phyloP scores from a whole-genome alignment of 1,140 invertebrate species.

The Amphibalanus amphitrite region DNA sequence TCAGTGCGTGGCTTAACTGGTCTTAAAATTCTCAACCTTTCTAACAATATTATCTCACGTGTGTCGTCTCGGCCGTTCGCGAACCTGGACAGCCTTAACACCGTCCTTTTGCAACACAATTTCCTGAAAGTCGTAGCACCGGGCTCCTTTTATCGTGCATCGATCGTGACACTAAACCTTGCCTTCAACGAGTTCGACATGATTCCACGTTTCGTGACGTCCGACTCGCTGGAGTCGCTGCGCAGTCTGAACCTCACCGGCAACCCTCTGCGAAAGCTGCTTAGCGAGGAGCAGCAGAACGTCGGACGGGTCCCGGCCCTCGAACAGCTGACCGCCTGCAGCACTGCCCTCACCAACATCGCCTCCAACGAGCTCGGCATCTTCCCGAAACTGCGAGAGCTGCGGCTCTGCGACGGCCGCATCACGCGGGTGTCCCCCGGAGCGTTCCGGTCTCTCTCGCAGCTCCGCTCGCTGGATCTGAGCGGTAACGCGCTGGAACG shows the following conservation, averaged over 20 bases:
- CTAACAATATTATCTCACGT: conserved; percentile 47
- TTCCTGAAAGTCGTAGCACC: conserved; percentile 53
- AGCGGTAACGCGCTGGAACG: conserved; percentile 66
- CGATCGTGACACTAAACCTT: conserved; percentile 48
- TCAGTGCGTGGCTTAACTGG: conserved; percentile 36
- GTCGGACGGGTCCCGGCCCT: conserved; percentile 44
- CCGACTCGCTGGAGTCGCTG: conserved; percentile 48
- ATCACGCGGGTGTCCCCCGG: conserved; percentile 65
- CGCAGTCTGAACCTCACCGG: conserved; percentile 58
- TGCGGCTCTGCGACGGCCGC: conserved; percentile 53
- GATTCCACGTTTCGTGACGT: conserved; percentile 55
- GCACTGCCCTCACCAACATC: conserved; percentile 64
- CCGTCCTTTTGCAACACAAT: conserved; percentile 56
- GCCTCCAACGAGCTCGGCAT: conserved; percentile 73
- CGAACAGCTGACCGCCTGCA: conserved; percentile 58
- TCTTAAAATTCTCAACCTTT: conserved; percentile 52
- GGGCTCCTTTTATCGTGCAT: conserved; percentile 52
- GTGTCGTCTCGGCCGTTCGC: conserved; percentile 58
- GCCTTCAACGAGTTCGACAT: conserved; percentile 61
- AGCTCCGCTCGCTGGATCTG: conserved; percentile 59
- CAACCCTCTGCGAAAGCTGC: conserved; percentile 55
- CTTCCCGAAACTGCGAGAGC: conserved; percentile 55
- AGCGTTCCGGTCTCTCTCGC: conserved; percentile 55
- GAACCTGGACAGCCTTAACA: conserved; percentile 49
- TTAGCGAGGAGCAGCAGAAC: conserved; percentile 37